Percentiles rank a stretch among this genome's conserved stretches.
phyloP scores from a whole-genome alignment of 1,140 invertebrate genomes.

The Brachionus paranguensis region DNA sequence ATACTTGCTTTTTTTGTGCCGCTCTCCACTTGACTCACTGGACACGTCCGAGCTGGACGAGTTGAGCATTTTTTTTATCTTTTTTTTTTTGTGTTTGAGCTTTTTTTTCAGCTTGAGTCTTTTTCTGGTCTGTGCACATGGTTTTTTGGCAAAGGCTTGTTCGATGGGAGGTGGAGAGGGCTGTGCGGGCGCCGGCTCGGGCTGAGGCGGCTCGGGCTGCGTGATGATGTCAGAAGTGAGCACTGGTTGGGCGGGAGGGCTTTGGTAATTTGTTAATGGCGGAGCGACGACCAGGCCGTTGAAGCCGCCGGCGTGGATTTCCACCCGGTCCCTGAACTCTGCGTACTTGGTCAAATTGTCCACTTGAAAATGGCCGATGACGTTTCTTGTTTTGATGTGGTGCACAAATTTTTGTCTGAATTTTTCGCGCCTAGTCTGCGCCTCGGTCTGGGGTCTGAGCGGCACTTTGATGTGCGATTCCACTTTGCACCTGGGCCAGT shows the following conservation, averaged over 20 bases:
- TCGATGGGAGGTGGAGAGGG: neutral
- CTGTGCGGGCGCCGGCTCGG: neutral
- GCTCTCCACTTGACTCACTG: neutral
- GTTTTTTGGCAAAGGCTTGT: neutral
- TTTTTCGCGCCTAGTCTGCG: neutral
- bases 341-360: neutral
- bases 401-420: conserved; percentile 5
- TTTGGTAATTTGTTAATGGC: neutral
- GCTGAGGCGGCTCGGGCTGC: neutral
- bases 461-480: conserved; percentile 2
- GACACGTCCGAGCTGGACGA: neutral
- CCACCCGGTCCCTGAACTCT: neutral
- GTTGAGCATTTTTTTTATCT: conserved; percentile 4
- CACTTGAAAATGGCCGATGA: neutral
- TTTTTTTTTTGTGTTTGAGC: neutral
- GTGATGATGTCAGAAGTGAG: too few relatives aligned
- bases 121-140: neutral
- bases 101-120: neutral
- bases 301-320: neutral
- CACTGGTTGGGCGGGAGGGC: neutral
- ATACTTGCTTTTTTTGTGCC: neutral
- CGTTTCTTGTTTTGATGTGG: neutral
- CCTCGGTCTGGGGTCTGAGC: neutral
- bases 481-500: neutral
- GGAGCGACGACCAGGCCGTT: neutral